Evolutionary conservation across 2,888 invertebrate species (phyloP), one percentile per base, ranked within the genome.

Genomic region (Noctua pronuba): DNA sequence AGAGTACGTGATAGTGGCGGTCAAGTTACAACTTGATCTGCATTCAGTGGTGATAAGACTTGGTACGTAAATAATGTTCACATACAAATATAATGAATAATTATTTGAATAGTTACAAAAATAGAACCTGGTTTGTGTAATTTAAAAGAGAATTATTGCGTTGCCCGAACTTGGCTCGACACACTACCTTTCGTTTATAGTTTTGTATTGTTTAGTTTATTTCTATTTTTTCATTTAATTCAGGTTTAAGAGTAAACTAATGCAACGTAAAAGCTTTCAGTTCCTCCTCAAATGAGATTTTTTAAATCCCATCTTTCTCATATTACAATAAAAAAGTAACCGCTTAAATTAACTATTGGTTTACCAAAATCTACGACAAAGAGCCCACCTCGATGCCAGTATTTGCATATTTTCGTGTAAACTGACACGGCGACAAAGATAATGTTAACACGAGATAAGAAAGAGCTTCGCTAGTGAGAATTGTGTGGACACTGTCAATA

Each of bases 1-100:
- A 85, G 87, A 88, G 62, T 88, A 90, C 92, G 90, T 90, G 92
- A 85, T 90, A 83, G 28, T n/a, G 35, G 1, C 28, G 67, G 46
- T 64, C 82, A 77, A 72, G 85, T 83, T 73, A 35, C 35, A 28
- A 83, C 83, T 80, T 83, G 83, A 84, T 73, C 80, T 65, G 55
- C 28, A 58, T 31, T 75, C 21, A 8, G 21, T 35, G 2, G 5
- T 65, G 64, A 84, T 71, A 84, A 68, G 31, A n/a, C 2, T 68
- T 52, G 1, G 28, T 7, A 68, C 28, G 58, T 44, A 66, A 79
- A 60, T 66, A 52, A 28, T 60, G 13, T 28, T 44, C 24, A 71
- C 35, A 35, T 28, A 41, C 2, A 65, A 24, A 18, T 28, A 55
- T 80, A 65, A 65, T 79, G 7, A 64, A 58, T 18, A 28, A 62